Percentiles rank a stretch among this genome's conserved stretches.
Evolutionary conservation across 1,140 invertebrate species (phyloP).

Genomic region (Zaprionus lachaisei): DNA sequence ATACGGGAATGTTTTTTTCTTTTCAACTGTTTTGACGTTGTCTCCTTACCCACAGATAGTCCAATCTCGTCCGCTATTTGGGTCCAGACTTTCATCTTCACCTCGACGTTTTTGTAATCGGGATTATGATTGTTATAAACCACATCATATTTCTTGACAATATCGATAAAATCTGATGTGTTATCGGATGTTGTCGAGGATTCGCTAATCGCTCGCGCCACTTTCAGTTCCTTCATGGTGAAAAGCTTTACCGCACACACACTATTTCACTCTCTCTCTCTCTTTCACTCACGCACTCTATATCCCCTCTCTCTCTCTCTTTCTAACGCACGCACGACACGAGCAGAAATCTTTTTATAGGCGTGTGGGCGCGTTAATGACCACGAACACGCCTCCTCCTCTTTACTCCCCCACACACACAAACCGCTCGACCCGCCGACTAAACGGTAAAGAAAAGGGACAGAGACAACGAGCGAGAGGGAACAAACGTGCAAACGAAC

Average conservation of each 20-base stretch:
- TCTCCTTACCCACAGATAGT: constrained; percentile 78
- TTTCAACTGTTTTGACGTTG: constrained; percentile 8
- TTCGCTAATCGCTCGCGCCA: constrained; percentile 77
- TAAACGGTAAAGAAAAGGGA: constrained; percentile 39
- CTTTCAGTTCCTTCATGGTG: constrained; percentile 74
- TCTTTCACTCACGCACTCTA: background rate
- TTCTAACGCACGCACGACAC: constrained; percentile 25
- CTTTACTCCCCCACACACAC: constrained; percentile 1
- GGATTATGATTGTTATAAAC: constrained; percentile 83
- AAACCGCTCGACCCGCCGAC: constrained; percentile 2
- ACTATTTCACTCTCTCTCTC: background rate
- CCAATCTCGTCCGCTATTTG: constrained; percentile 84
- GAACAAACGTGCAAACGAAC: constrained; percentile 21
- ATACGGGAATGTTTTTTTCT: background rate
- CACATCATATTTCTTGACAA: constrained; percentile 82
- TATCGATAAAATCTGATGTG: constrained; percentile 82
- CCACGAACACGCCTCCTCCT: constrained; percentile 27
- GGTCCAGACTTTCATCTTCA: constrained; percentile 80
- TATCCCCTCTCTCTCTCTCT: background rate
- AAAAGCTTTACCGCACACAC: constrained; percentile 8
- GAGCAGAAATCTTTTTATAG: constrained; percentile 57
- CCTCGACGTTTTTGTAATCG: constrained; percentile 83
- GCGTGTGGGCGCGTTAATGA: constrained; percentile 51
- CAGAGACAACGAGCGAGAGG: constrained; percentile 34
- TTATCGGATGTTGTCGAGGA: constrained; percentile 83